Base-by-base conservation (phyloP, 2,113 vertebrate species). In the Bos javanicus region DNA sequence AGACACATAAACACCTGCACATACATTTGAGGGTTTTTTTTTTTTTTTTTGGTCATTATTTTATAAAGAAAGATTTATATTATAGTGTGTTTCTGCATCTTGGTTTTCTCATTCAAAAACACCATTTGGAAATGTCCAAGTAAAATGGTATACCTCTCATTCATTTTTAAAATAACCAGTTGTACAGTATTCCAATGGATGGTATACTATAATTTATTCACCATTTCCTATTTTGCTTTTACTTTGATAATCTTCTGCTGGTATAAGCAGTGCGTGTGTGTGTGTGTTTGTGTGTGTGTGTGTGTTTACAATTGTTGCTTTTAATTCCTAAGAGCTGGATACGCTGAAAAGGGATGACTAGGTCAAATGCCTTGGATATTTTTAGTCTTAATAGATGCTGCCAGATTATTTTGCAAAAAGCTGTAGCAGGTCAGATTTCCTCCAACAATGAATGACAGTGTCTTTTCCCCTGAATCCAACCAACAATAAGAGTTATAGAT, bases 331-430 rank as follows among this genome's bases (percentile, higher is more conserved):
- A 91, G 87, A 93, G 90, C 92, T 96, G 19, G 54, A 93, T 92
- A 85, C 28, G 12, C 74, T 97, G 90, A 94, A 96, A 98, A 96
- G 26, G n/a, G 84, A 96, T 96, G 95, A 90, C 87, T 96, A 62
- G 85, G 81, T 95, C 92, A 96, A 94, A n/a, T 80, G 85, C 43
- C 54, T 92, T 87, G 43, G 74, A 43, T 96, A 98, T 96, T 96
- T 98, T 98, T 96, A 95, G 85, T 96, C 97, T 97, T 97, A 90
- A 95, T 90, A 97, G 81, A 92, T 94, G 90, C 30, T 98, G 90
- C 96, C 95, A 97, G 91, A 87, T 88, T 92, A 82, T 87, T 82
- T 83, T 96, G 50, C 94, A 95, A 90, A 97, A 95, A 93, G 36
- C 76, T 96, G 46, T 96, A 96, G 81, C n/a, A 96, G 92, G 71